phyloP scores from a whole-genome alignment of 2,888 invertebrate species.

The Drosophila kanekoi region DNA sequence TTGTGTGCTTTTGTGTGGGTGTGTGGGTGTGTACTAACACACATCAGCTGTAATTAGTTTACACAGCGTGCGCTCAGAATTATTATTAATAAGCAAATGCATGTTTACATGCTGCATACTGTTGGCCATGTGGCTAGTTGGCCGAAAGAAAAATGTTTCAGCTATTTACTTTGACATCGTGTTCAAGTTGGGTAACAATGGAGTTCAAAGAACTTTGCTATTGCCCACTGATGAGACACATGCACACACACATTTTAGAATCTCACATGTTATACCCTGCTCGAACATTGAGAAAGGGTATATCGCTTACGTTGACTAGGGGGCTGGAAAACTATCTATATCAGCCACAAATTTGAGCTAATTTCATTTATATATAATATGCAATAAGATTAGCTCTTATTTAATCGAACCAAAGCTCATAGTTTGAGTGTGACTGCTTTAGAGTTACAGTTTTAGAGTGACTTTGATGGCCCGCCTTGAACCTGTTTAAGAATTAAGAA shows the following conservation, averaged over 20 bases:
- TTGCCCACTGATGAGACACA: constrained; percentile 8
- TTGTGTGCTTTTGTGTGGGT: not conserved
- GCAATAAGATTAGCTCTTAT: too few relatives aligned
- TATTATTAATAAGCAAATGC: constrained; percentile 63
- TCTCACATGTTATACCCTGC: not conserved
- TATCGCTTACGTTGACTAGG: not conserved
- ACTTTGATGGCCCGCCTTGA: too few relatives aligned
- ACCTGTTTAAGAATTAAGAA: too few relatives aligned
- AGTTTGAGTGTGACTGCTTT: too few relatives aligned
- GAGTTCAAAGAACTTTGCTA: constrained; percentile 68
- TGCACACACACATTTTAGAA: constrained; percentile 29
- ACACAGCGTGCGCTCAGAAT: constrained; percentile 46
- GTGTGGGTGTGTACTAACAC: constrained; percentile 46
- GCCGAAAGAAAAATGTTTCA: constrained; percentile 11
- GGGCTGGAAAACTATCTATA: not conserved
- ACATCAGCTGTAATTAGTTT: constrained; percentile 68
- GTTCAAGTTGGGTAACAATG: constrained; percentile 6
- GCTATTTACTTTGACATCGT: constrained; percentile 11
- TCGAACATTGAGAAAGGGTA: not conserved
- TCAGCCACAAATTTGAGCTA: too few relatives aligned
- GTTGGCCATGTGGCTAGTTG: constrained; percentile 8
- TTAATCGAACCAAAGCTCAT: too few relatives aligned
- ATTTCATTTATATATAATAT: too few relatives aligned
- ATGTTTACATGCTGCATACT: constrained; percentile 39
- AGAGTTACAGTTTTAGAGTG: too few relatives aligned